Evolutionary conservation across 2,113 vertebrate species (phyloP).

Genomic region (Bujurquina vittata): DNA sequence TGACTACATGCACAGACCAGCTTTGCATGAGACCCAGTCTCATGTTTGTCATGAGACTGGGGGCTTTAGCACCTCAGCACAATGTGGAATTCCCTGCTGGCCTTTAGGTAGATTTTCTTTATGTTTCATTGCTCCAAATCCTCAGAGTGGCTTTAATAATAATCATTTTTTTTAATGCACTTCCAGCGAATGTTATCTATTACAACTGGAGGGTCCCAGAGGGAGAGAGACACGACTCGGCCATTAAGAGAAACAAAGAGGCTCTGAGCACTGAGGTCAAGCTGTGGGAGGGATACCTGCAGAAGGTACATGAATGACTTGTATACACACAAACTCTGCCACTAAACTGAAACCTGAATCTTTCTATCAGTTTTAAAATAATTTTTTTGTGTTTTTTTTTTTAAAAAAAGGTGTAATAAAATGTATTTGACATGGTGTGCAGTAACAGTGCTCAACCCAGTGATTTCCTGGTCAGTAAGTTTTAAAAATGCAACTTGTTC

Average conservation of each 20-base stretch:
- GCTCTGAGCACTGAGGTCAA: constrained; percentile 60
- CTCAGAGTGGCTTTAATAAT: not conserved
- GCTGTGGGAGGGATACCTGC: constrained; percentile 79
- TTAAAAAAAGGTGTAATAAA: not conserved
- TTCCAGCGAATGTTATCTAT: constrained; percentile 63
- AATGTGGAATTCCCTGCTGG: not conserved
- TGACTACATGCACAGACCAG: constrained; percentile 34
- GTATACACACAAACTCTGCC: accelerated
- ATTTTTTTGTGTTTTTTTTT: not conserved
- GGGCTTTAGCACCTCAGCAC: not conserved
- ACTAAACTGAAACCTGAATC: not conserved
- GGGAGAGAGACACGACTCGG: constrained; percentile 76
- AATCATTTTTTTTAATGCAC: not conserved
- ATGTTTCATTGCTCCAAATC: not conserved
- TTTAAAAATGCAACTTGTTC: not conserved
- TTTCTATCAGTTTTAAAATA: not conserved
- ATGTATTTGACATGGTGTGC: not conserved
- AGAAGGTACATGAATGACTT: not conserved
- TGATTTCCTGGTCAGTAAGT: not conserved
- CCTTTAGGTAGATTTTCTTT: not conserved
- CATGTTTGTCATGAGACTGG: not conserved
- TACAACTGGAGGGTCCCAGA: constrained; percentile 73
- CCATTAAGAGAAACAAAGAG: constrained; percentile 72
- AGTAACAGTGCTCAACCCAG: accelerated
- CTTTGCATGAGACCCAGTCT: not conserved